Evolutionary conservation across 2,113 vertebrate genomes (phyloP), one percentile per base, ranked within the genome.

Genomic region (Myrmecophaga tridactyla): DNA sequence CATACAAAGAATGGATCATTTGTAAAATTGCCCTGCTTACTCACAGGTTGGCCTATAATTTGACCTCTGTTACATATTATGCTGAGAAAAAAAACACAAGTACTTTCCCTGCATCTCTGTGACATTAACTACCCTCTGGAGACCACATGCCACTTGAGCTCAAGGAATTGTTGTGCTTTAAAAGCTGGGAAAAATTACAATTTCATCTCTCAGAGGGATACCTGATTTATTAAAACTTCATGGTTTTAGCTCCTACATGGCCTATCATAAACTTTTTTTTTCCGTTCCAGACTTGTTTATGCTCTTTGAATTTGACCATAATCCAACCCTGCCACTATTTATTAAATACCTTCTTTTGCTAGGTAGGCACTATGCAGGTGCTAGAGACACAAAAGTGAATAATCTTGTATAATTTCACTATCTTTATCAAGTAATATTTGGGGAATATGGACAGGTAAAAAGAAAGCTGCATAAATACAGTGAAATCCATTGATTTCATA

Each of bases 91-190:
- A 80, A 76, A 25, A 56, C 12, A 67, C 73, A 85, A 82, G 69
- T 58, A 20, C 4, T 94, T 88, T 86, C 43, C 23, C 69, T 76
- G 86, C 43, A 82, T 92, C 41, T 84, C 77, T 48, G 6, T 86
- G 85, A 77, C n/a, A 36, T 87, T 87, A n/a, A n/a, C n/a, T n/a
- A 34, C 9, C 21, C 31, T 70, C 53, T 77, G 36, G 72, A 77
- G 73, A 34, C 56, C 62, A 73, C 15, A 41, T 48, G 76, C 70
- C 72, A 23, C 53, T 58, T 73, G 46, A 85, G 48, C 48, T 92
- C 69, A 93, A 90, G 34, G 65, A 70, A 90, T 63, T 46, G 73
- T 60, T 48, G 34, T 87, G 65, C 53, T 94, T 86, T 90, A 90
- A 46, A 25, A 80, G 34, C 41, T 80, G 78, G 48, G 7, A 56